phyloP scores from a whole-genome alignment of 1,140 invertebrate genomes.

The Bombus balteatus region DNA sequence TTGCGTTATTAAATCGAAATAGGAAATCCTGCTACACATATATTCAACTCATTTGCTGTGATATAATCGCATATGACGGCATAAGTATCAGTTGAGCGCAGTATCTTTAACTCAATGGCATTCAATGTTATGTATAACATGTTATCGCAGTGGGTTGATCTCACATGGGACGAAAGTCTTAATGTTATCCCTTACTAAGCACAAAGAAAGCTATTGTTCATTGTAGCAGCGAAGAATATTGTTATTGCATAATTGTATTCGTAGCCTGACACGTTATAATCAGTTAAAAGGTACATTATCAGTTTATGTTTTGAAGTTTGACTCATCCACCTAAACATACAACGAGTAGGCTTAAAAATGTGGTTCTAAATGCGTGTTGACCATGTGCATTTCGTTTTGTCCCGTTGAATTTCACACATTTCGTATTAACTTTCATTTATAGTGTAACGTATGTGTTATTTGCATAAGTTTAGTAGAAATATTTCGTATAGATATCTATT shows the following conservation, averaged over 20 bases:
- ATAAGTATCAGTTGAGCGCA: neutral
- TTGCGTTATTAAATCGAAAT: slow-evolving; percentile 29
- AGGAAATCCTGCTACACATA: neutral
- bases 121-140: slow-evolving; percentile 18
- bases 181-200: slow-evolving; percentile 21
- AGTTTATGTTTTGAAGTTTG: neutral
- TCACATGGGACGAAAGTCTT: slow-evolving; percentile 13
- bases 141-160: slow-evolving; percentile 38
- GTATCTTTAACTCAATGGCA: slow-evolving; percentile 1
- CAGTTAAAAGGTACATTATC: neutral
- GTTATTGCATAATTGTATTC: slow-evolving; percentile 29
- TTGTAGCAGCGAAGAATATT: slow-evolving; percentile 8
- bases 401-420: neutral
- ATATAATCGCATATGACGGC: slow-evolving; percentile 18
- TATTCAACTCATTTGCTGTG: slow-evolving; percentile 48
- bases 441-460: neutral
- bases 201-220: slow-evolving; percentile 26
- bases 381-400: neutral
- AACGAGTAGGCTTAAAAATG: slow-evolving; percentile 35
- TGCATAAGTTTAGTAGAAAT: neutral
- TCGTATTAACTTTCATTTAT: neutral
- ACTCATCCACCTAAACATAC: neutral
- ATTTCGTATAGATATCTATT: neutral
- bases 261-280: neutral
- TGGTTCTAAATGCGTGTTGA: slow-evolving; percentile 10